These are phyloP conservation scores for Bergia puertoricense DNA, from an alignment of 92 coral and sea anemone genomes.

Conservation along the genomic window DNA sequence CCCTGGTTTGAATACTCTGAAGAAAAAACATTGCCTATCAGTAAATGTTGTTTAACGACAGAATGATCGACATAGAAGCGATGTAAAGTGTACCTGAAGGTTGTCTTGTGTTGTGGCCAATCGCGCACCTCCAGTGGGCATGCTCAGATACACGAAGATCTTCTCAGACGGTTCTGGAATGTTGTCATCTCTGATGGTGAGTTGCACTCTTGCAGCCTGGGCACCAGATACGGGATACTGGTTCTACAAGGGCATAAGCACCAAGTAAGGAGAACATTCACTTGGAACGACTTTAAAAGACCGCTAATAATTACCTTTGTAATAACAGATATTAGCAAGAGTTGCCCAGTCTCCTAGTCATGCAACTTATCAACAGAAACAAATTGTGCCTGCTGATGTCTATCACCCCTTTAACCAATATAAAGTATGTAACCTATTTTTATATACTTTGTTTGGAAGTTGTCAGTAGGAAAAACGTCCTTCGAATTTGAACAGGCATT, in stretches of 20 bases:
- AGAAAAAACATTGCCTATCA: neutral
- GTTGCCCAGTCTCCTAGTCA: too few relatives aligned
- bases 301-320: neutral
- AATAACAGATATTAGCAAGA: neutral
- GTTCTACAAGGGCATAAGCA: conserved; percentile 31
- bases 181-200: conserved; percentile 72
- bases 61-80: neutral
- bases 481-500: neutral
- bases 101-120: conserved; percentile 69
- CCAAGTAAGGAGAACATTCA: neutral
- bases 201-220: conserved; percentile 69
- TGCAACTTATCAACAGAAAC: too few relatives aligned
- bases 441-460: too few relatives aligned
- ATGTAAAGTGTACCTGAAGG: conserved; percentile 60
- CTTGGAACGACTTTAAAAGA: neutral
- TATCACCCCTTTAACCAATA: too few relatives aligned
- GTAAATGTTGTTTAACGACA: neutral
- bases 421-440: too few relatives aligned
- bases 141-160: conserved; percentile 74
- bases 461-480: neutral
- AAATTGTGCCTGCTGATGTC: too few relatives aligned
- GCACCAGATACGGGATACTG: conserved; percentile 61
- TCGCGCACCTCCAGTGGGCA: conserved; percentile 83
- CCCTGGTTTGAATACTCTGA: neutral
- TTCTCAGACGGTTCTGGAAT: conserved; percentile 90